A percentile compares a stretch with the other conserved stretches of the same genome.
Evolutionary conservation across 2,888 invertebrate species (phyloP).

Genomic region (Beris morrisii): DNA sequence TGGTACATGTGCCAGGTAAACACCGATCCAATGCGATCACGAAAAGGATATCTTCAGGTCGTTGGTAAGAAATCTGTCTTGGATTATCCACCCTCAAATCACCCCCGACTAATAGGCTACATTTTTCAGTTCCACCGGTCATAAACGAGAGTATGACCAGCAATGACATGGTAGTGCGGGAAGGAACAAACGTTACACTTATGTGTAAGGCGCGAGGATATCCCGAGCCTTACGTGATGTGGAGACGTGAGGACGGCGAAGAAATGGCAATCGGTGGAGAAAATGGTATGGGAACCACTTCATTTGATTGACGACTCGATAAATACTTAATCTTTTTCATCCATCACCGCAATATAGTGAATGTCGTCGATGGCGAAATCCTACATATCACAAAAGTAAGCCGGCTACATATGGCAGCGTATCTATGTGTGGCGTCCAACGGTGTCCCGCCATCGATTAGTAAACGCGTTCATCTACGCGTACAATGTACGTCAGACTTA

Average conservation of each 20-base stretch:
- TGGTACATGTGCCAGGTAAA: conserved; percentile 94
- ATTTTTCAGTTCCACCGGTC: conserved; percentile 79
- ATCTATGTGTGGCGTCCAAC: conserved; percentile 90
- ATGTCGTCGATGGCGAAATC: conserved; percentile 84
- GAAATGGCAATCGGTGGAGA: conserved; percentile 89
- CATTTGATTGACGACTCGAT: neutral
- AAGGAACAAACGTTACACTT: conserved; percentile 85
- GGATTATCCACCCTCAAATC: neutral
- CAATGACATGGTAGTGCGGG: conserved; percentile 88
- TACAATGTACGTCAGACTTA: conserved; percentile 71
- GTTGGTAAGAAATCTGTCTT: conserved; percentile 68
- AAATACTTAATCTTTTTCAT: neutral
- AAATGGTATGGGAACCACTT: conserved; percentile 63
- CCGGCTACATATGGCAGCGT: conserved; percentile 89
- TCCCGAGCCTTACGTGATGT: conserved; percentile 91
- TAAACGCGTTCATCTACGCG: conserved; percentile 78
- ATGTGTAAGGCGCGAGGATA: conserved; percentile 86
- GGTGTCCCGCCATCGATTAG: conserved; percentile 90
- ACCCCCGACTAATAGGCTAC: neutral
- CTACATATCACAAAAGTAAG: conserved; percentile 86
- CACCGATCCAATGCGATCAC: conserved; percentile 90
- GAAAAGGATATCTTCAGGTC: conserved; percentile 87
- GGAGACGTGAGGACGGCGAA: conserved; percentile 86
- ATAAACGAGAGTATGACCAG: conserved; percentile 89
- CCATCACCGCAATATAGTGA: conserved; percentile 63